Base-by-base conservation (phyloP, 2,888 invertebrate genomes). In the Amphipoea lucens region DNA sequence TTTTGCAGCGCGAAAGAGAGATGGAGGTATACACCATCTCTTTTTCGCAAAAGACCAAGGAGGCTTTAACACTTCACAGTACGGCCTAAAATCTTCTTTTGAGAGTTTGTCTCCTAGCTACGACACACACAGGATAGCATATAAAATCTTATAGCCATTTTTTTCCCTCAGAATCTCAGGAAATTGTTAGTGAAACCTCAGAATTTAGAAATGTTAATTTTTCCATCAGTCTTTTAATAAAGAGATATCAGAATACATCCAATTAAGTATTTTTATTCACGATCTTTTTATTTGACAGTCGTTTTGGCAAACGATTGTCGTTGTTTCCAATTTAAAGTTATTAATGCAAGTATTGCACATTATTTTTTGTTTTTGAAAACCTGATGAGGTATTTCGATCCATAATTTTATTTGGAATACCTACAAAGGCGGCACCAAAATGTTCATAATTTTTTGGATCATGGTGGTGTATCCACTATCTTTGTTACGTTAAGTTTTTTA, bases 141-240 rank as follows among this genome's bases (percentile, higher is more conserved):
- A 66, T 74, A 82, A 69, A 74, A 72, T 45, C 23, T 42, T 85
- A 76, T 9, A 62, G 14, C 12, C 29, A 29, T 67, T 63, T 71
- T 75, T 77, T 48, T n/a, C 67, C 57, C 54, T 57, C 40, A 60
- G 42, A 70, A 29, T 74, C 23, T 74, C 69, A 12, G 51, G 69
- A 78, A 62, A 71, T 45, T 23, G 17, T 62, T 76, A 68, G 62
- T 71, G 67, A 79, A 65, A 73, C 54, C 17, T 71, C 54, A 67
- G 80, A 83, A 81, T 83, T 79, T 86, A 36, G 54, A 70, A 86
- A 86, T 74, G 76, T 77, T 83, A 72, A 66, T 75, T 78, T 83
- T 83, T 86, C 63, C 54, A 77, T 87, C 87, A 87, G 88, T 88
- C 87, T 87, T 86, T 87, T 81, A 48, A 69, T 72, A 81, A 48